Evolutionary conservation across 2,797 vertebrate genomes (phyloP).

Genomic region (Rhincodon typus): DNA sequence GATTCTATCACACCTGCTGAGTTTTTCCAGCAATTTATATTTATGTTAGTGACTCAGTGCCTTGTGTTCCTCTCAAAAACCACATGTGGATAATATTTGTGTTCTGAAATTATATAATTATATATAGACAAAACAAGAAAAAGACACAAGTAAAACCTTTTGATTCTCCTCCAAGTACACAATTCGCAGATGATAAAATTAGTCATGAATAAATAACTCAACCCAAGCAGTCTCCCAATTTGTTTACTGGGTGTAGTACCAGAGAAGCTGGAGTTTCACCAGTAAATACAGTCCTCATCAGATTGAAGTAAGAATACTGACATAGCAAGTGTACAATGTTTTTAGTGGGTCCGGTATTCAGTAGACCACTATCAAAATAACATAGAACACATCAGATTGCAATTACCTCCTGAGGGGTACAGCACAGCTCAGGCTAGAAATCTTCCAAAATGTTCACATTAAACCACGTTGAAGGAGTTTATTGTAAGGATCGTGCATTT

Average conservation of each 20-base stretch:
- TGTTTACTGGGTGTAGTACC: not conserved
- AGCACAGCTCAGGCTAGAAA: not conserved
- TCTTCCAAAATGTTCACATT: not conserved
- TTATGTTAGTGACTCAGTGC: not conserved
- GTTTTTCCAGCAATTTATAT: not conserved
- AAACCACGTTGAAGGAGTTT: not conserved
- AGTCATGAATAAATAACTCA: constrained; percentile 3
- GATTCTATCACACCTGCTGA: too few relatives aligned
- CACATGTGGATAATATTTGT: constrained; percentile 19
- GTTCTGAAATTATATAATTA: constrained; percentile 15
- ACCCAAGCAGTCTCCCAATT: not conserved
- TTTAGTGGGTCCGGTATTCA: not conserved
- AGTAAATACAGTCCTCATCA: not conserved
- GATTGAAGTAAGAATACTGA: not conserved
- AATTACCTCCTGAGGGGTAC: not conserved
- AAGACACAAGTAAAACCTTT: not conserved
- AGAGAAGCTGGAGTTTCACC: not conserved
- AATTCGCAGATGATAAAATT: not conserved
- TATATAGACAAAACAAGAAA: constrained; percentile 3
- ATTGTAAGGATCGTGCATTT: not conserved
- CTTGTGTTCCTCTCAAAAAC: not conserved
- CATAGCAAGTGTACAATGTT: not conserved
- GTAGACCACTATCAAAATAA: not conserved
- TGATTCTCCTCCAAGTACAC: constrained; percentile 1
- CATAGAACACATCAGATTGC: not conserved